phyloP scores from a whole-genome alignment of 2,797 vertebrate species.

The Enteromius mattozi region DNA sequence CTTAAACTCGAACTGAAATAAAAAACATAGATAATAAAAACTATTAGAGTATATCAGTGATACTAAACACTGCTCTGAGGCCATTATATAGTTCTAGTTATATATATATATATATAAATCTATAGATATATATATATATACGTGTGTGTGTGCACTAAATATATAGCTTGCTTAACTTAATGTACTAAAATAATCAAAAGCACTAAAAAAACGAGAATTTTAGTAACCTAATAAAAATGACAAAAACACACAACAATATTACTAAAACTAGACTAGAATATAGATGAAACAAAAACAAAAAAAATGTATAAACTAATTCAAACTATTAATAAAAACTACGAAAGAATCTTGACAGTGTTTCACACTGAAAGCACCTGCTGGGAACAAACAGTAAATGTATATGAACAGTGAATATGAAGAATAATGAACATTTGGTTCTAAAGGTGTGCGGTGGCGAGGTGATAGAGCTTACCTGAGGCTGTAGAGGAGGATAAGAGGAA shows the following conservation, averaged over 20 bases:
- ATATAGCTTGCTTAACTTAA: not conserved
- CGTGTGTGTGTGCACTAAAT: not conserved
- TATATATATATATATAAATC: not conserved
- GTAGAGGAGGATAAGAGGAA: slow-evolving; percentile 83
- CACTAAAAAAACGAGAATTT: not conserved
- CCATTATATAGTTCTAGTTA: too few species aligned
- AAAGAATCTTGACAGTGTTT: not conserved
- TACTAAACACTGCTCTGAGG: not conserved
- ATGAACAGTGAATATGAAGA: not conserved
- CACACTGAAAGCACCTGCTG: not conserved
- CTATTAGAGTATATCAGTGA: not conserved
- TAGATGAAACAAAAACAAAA: not conserved
- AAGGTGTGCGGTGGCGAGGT: not conserved
- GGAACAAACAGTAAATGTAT: not conserved
- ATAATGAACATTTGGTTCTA: not conserved
- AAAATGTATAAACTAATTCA: not conserved
- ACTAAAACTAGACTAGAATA: not conserved
- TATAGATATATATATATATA: not conserved
- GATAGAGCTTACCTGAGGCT: slow-evolving; percentile 82
- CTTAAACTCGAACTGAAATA: too few species aligned
- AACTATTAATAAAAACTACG: not conserved
- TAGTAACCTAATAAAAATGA: not conserved
- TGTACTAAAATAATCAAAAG: not conserved
- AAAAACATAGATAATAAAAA: not conserved
- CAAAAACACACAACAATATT: not conserved